These are phyloP conservation scores for Argyra leucocephala DNA, from an alignment of 2,888 invertebrate species.

Conservation along the genomic window DNA sequence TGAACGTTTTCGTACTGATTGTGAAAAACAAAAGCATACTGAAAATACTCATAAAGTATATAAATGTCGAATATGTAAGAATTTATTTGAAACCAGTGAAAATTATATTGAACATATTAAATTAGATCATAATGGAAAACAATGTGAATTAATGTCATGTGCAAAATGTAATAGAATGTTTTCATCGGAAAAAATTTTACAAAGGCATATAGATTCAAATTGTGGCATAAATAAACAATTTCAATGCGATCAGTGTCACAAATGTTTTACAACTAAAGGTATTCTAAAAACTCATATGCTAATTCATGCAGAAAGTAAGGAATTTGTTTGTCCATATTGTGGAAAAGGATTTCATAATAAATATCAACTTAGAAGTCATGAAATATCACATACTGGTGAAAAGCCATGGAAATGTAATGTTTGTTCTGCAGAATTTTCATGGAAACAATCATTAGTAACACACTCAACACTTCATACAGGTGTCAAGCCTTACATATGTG, in stretches of 20 bases:
- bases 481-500: conserved; percentile 39
- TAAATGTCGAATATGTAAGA: conserved; percentile 39
- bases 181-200: conserved; percentile 39
- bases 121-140: conserved; percentile 37
- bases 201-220: conserved; percentile 37
- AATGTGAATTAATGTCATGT: conserved; percentile 40
- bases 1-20: conserved; percentile 33
- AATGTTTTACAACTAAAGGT: conserved; percentile 33
- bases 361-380: conserved; percentile 34
- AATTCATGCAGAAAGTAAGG: conserved; percentile 33
- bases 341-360: conserved; percentile 34
- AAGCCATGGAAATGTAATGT: conserved; percentile 38
- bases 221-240: conserved; percentile 43
- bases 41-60: conserved; percentile 29
- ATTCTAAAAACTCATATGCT: conserved; percentile 34
- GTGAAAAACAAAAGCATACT: conserved; percentile 34
- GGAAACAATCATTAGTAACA: conserved; percentile 39
- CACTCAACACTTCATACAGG: conserved; percentile 40
- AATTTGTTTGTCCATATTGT: conserved; percentile 37
- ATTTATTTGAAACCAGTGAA: conserved; percentile 33
- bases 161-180: conserved; percentile 44
- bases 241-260: conserved; percentile 38
- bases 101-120: conserved; percentile 40
- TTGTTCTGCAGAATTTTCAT: conserved; percentile 36
- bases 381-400: conserved; percentile 35